Evolutionary conservation across 2,113 vertebrate genomes (phyloP).

Genomic region (Zootoca vivipara): DNA sequence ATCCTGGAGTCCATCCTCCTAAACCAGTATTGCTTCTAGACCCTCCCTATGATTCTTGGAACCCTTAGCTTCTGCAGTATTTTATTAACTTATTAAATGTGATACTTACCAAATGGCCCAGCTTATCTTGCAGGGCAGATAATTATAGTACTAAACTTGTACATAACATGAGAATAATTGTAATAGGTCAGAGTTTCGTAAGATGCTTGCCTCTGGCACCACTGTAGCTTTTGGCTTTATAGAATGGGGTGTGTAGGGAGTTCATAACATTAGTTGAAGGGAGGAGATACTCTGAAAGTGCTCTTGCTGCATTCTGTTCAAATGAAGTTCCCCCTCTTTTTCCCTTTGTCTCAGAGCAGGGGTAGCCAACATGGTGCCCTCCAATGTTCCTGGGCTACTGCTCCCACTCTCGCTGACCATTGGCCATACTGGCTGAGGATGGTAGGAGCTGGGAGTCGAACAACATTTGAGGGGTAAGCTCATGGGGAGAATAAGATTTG

Average conservation of each 20-base stretch:
- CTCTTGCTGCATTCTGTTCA: background rate
- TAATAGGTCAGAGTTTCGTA: background rate
- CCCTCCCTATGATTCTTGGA: background rate
- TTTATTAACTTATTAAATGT: background rate
- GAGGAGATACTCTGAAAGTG: background rate
- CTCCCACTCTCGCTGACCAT: background rate
- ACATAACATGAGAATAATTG: background rate
- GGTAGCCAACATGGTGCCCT: background rate
- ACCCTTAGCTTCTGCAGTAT: background rate
- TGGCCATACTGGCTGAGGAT: background rate
- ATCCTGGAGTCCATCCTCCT: background rate
- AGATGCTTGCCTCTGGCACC: background rate
- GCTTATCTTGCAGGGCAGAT: background rate
- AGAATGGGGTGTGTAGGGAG: background rate
- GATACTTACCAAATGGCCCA: background rate
- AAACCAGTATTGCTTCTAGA: background rate
- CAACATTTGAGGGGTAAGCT: background rate
- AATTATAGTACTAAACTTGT: background rate
- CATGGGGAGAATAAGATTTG: background rate
- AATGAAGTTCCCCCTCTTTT: background rate
- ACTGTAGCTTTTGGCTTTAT: background rate
- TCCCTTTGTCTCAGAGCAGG: background rate
- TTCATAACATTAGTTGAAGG: background rate
- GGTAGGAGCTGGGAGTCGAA: no score
- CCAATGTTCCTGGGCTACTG: background rate